Conservation (phyloP, 2,888 invertebrate genomes). For the Drosophila infuscata region DNA sequence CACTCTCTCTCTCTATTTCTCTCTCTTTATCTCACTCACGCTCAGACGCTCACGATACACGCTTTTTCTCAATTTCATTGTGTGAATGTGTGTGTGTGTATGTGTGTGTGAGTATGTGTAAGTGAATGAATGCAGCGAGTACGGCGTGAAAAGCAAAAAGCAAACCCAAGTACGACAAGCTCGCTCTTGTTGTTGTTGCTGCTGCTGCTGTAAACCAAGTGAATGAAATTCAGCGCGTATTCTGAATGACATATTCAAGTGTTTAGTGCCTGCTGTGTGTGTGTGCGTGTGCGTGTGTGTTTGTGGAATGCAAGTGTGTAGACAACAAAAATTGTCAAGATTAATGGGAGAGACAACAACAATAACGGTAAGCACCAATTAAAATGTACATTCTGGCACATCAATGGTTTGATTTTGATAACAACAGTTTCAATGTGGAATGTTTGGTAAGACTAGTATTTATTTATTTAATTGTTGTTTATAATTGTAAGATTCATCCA, state of each 20-base stretch:
- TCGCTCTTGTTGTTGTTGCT: slow-evolving; percentile 19
- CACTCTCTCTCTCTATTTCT: slow-evolving; percentile 18
- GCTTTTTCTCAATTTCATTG: slow-evolving; percentile 17
- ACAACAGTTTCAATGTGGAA: slow-evolving; percentile 9
- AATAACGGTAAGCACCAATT: slow-evolving; percentile 18
- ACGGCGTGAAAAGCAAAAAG: slow-evolving; percentile 54
- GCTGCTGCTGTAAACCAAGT: slow-evolving; percentile 60
- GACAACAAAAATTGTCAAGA: slow-evolving; percentile 64
- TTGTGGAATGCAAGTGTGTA: slow-evolving; percentile 66
- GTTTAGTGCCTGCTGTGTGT: slow-evolving; percentile 29
- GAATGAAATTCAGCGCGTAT: slow-evolving; percentile 69
- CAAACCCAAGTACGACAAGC: slow-evolving; percentile 29
- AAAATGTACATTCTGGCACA: slow-evolving; percentile 5
- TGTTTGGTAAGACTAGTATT: slow-evolving; percentile 17
- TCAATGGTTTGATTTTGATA: slow-evolving; percentile 44
- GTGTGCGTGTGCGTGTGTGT: slow-evolving; percentile 8
- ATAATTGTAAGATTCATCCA: slow-evolving; percentile 39
- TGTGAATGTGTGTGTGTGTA: background rate
- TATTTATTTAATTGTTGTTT: slow-evolving; percentile 60
- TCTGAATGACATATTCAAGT: slow-evolving; percentile 73
- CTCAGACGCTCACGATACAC: slow-evolving; percentile 12
- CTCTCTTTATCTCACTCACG: background rate
- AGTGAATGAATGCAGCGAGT: slow-evolving; percentile 68
- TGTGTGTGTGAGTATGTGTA: slow-evolving; percentile 16
- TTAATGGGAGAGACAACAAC: slow-evolving; percentile 15